A percentile compares a stretch with the other conserved stretches of the same genome.
These are phyloP conservation scores for Melanaphis sacchari DNA, from an alignment of 1,140 invertebrate species.

Conservation along the genomic window DNA sequence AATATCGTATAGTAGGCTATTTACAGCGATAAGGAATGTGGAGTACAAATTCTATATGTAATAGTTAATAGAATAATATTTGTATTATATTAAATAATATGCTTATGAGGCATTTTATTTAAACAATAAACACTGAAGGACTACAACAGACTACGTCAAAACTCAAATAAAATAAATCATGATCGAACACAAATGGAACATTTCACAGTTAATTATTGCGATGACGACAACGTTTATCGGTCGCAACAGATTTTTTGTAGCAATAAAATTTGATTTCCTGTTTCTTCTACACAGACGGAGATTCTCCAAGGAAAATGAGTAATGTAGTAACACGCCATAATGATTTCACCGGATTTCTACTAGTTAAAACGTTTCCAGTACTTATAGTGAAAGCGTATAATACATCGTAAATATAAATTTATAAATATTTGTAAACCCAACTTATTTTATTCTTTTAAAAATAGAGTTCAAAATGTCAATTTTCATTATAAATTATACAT, in stretches of 20 bases:
- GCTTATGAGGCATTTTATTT: background rate
- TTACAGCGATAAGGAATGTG: conserved; percentile 31
- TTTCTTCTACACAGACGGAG: background rate
- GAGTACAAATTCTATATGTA: background rate
- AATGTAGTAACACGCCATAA: background rate
- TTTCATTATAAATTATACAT: background rate
- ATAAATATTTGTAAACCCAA: background rate
- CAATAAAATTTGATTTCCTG: conserved; percentile 26
- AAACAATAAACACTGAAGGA: background rate
- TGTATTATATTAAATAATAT: background rate
- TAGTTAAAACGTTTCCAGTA: conserved; percentile 34
- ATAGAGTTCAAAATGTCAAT: background rate
- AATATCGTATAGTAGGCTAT: background rate
- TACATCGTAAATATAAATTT: conserved; percentile 36
- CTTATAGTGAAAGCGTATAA: conserved; percentile 49
- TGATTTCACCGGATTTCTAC: conserved; percentile 57
- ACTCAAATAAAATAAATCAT: background rate
- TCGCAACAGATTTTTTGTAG: background rate
- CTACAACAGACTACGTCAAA: background rate
- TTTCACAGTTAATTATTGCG: background rate
- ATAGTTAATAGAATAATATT: background rate
- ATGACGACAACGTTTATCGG: background rate
- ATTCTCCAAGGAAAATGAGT: conserved; percentile 1
- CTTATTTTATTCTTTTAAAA: conserved; percentile 9
- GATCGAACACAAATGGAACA: background rate